A percentile compares a stretch with the other conserved stretches of the same genome.
Evolutionary conservation across 1,140 invertebrate genomes (phyloP).

Genomic region (Dinothrombium tinctorium): DNA sequence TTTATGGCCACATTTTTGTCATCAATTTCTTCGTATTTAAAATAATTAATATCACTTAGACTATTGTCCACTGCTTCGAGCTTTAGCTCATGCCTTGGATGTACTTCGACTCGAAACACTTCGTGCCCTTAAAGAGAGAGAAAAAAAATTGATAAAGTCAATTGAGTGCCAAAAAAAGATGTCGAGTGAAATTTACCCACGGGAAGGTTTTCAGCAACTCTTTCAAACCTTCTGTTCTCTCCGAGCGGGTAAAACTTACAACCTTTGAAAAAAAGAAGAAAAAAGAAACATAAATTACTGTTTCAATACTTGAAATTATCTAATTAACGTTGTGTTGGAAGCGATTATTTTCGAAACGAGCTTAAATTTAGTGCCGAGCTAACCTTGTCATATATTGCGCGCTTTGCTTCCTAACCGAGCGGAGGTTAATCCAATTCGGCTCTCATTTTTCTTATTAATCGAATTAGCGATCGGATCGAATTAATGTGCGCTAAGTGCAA

Average conservation of each 20-base stretch:
- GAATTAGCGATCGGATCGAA: too few species aligned
- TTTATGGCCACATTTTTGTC: slow-evolving; percentile 41
- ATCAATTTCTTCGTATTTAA: slow-evolving; percentile 41
- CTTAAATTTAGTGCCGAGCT: too few species aligned
- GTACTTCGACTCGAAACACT: slow-evolving; percentile 41
- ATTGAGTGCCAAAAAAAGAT: not conserved
- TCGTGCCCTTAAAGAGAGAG: slow-evolving; percentile 27
- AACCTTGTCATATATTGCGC: too few species aligned
- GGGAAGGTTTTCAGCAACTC: slow-evolving; percentile 29
- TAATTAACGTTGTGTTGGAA: too few species aligned
- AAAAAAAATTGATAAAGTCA: not conserved
- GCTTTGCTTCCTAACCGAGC: too few species aligned
- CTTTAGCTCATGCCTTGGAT: slow-evolving; percentile 40
- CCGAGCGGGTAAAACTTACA: slow-evolving; percentile 51
- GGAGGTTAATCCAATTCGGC: too few species aligned
- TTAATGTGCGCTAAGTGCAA: too few species aligned
- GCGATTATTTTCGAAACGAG: too few species aligned
- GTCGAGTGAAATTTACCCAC: slow-evolving; percentile 16
- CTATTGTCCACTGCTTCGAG: slow-evolving; percentile 41
- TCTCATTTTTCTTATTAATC: too few species aligned
- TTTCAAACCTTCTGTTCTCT: slow-evolving; percentile 46
- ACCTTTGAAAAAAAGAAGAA: slow-evolving; percentile 24
- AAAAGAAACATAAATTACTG: too few species aligned
- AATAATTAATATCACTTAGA: slow-evolving; percentile 42
- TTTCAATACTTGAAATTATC: too few species aligned